Conservation (phyloP, 2,797 vertebrate genomes). For the Artibeus jamaicensis region DNA sequence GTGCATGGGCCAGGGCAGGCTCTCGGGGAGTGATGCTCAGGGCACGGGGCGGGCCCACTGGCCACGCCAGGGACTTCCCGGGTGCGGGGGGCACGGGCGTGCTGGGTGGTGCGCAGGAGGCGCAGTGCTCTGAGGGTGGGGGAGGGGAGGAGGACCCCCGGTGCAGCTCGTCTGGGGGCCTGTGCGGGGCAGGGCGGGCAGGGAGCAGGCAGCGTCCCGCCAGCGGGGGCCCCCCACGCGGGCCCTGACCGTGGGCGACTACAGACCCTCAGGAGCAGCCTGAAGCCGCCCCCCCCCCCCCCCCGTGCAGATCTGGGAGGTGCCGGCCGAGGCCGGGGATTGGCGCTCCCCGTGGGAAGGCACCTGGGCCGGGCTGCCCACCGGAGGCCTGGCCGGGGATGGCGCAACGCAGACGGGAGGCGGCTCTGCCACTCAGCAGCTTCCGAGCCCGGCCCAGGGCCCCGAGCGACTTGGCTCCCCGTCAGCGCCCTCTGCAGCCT, state of each 20-base stretch:
- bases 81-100: too few relatives aligned
- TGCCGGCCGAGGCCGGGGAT: accelerated
- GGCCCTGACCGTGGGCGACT: not conserved
- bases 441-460: conserved; percentile 8
- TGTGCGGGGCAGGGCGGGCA: not conserved
- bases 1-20: not conserved
- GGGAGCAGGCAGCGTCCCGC: not conserved
- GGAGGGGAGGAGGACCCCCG: too few relatives aligned
- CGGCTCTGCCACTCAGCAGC: conserved; percentile 36
- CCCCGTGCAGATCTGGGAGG: not conserved
- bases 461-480: not conserved
- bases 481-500: not conserved
- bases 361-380: not conserved
- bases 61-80: not conserved
- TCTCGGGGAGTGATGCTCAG: not conserved
- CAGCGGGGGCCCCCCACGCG: not conserved
- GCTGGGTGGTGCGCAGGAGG: too few relatives aligned
- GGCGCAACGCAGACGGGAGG: not conserved
- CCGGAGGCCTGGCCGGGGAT: not conserved
- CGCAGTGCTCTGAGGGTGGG: not conserved
- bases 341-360: not conserved
- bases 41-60: not conserved
- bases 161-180: not conserved
- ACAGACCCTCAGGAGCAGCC: not conserved
- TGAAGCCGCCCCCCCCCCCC: too few relatives aligned